Evolutionary conservation across 2,797 vertebrate species (phyloP).

Genomic region (Cephalopachus bancanus): DNA sequence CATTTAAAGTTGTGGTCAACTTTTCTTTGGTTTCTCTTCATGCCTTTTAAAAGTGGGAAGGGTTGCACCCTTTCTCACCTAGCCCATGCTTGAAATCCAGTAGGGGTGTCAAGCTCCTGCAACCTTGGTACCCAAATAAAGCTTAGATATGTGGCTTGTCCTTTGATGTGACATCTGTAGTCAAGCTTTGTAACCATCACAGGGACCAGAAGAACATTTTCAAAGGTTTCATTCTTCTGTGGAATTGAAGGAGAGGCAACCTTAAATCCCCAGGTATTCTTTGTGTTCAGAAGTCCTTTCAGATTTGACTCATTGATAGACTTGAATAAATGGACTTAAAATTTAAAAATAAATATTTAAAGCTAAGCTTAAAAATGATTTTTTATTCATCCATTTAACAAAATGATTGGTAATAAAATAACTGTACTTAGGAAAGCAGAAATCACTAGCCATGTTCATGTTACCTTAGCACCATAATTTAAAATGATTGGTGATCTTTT

Average conservation of each 20-base stretch:
- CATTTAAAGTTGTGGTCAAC: neutral
- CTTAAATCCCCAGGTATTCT: neutral
- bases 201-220: slow-evolving; percentile 35
- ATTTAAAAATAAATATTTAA: slow-evolving; percentile 28
- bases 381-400: neutral
- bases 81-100: slow-evolving; percentile 22
- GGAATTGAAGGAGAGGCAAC: neutral
- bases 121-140: slow-evolving; percentile 2
- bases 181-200: slow-evolving; percentile 14
- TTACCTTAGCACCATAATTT: neutral
- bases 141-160: neutral
- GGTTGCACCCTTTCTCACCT: slow-evolving; percentile 36
- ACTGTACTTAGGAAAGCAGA: slow-evolving; percentile 1
- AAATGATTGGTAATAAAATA: slow-evolving; percentile 15
- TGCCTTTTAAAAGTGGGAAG: neutral
- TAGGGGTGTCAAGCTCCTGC: neutral
- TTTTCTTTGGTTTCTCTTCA: neutral
- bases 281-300: slow-evolving; percentile 60
- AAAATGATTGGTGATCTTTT: neutral
- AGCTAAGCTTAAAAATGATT: neutral
- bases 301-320: neutral
- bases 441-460: neutral
- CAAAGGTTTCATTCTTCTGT: slow-evolving; percentile 51
- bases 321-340: slow-evolving; percentile 39
- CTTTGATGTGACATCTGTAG: slow-evolving; percentile 13